These are phyloP conservation scores for Ceyx cyanopectus DNA, from an alignment of 2,113 vertebrate species.

Conservation along the genomic window DNA sequence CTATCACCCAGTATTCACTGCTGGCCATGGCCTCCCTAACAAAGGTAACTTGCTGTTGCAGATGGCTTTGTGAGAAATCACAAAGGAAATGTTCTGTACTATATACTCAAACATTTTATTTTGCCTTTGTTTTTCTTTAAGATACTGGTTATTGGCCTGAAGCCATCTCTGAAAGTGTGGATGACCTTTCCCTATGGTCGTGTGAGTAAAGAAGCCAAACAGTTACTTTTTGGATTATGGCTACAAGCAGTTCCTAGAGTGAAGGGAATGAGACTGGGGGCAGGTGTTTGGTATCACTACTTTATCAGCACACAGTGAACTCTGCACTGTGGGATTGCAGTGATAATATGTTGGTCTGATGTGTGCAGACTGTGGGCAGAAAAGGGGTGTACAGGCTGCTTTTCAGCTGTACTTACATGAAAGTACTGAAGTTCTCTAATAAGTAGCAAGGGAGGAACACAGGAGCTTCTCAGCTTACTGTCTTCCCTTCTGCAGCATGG, in stretches of 20 bases:
- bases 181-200: slow-evolving; percentile 97
- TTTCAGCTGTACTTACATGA: background rate
- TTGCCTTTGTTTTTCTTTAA: slow-evolving; percentile 60
- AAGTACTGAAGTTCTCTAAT: background rate
- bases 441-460: background rate
- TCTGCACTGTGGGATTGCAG: background rate
- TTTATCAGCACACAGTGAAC: background rate
- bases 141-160: slow-evolving; percentile 96
- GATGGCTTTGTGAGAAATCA: background rate
- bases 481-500: background rate
- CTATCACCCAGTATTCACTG: slow-evolving; percentile 92
- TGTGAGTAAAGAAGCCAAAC: slow-evolving; percentile 75
- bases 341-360: background rate
- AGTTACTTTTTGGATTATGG: background rate
- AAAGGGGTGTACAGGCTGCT: background rate
- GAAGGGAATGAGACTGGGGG: background rate
- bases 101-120: background rate
- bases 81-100: background rate
- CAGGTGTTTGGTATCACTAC: background rate
- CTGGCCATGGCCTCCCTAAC: slow-evolving; percentile 97
- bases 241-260: background rate
- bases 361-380: background rate
- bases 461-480: background rate
- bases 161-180: slow-evolving; percentile 96
- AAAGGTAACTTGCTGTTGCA: slow-evolving; percentile 81